Base-by-base conservation (phyloP, 2,888 invertebrate species). In the Polymixis flavicincta region DNA sequence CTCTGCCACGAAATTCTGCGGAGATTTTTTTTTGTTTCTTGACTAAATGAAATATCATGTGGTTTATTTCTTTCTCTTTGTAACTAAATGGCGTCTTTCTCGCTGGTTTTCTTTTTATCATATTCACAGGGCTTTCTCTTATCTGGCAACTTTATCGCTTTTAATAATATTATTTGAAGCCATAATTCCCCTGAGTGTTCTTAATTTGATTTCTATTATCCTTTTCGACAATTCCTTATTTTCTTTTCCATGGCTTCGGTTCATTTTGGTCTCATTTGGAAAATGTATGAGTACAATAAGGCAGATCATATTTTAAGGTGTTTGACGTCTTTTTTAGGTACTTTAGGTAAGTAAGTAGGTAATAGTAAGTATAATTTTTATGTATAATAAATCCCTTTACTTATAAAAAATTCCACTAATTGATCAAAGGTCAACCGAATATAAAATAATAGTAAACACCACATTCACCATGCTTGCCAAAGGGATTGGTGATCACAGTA, bases 101-200 rank as follows among this genome's bases (percentile, higher is more conserved):
- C 61, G 70, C 69, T 71, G 69, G 71, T 78, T 80, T 64, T 65
- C 76, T 74, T 86, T 85, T 77, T 84, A 83, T 84, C 70, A 83
- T 84, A 83, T 85, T 87, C 78, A 77, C 61, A 17, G 67, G 70
- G 22, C 52, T 69, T 72, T 75, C 72, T 81, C 79, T 59, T 82
- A 76, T 83, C 78, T 63, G 22, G 45, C 25, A 83, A 76, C 71
- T 82, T 86, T 85, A 85, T 85, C 76, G 80, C 78, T 73, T 85
- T 79, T 78, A 82, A 88, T 87, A 85, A 76, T 82, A 77, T 81
- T 85, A 72, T 83, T 80, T 73, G 70, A 77, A 72, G 64, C 67
- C 70, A 71, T 87, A 77, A 87, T 77, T 72, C 64, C 48, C 7
- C 28, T 45, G 66, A 67, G 60, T 70, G 50, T 73, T 73, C 74